These are phyloP conservation scores for Semicossyphus pulcher DNA, from an alignment of 2,113 vertebrate genomes.

Conservation along the genomic window DNA sequence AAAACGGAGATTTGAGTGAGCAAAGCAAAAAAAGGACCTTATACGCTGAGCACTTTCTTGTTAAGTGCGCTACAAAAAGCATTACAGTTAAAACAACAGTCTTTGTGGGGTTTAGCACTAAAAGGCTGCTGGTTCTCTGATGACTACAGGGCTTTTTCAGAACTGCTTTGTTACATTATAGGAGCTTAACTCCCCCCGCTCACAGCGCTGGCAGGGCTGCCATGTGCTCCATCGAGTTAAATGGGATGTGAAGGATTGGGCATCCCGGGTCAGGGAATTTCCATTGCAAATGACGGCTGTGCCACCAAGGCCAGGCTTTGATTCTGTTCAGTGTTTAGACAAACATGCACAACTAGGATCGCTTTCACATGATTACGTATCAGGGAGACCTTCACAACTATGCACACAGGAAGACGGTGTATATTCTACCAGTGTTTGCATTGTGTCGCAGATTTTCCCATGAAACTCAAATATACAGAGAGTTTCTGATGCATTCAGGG, in stretches of 20 bases:
- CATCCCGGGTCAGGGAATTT: constrained; percentile 68
- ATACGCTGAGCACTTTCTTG: neutral
- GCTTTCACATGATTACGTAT: constrained; percentile 17
- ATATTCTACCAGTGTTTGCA: neutral
- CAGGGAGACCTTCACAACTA: neutral
- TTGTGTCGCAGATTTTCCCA: constrained; percentile 31
- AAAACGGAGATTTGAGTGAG: neutral
- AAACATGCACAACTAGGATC: constrained; percentile 47
- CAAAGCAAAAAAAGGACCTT: neutral
- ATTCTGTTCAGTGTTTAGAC: constrained; percentile 22
- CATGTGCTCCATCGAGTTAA: constrained; percentile 49
- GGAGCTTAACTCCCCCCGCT: constrained; percentile 45
- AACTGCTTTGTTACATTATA: constrained; percentile 52
- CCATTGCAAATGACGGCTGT: constrained; percentile 55
- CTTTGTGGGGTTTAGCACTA: constrained; percentile 30
- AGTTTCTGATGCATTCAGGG: neutral
- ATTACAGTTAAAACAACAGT: constrained; percentile 9
- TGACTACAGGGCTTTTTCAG: constrained; percentile 44
- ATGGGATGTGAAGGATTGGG: constrained; percentile 64
- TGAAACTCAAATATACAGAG: neutral
- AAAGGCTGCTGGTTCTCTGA: constrained; percentile 40
- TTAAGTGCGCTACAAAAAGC: neutral
- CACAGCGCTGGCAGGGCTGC: constrained; percentile 25
- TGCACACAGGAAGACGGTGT: constrained; percentile 28
- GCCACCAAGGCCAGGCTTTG: constrained; percentile 31